Evolutionary conservation across 2,797 vertebrate species (phyloP).

Genomic region (Pseudomugil gertrudae): DNA sequence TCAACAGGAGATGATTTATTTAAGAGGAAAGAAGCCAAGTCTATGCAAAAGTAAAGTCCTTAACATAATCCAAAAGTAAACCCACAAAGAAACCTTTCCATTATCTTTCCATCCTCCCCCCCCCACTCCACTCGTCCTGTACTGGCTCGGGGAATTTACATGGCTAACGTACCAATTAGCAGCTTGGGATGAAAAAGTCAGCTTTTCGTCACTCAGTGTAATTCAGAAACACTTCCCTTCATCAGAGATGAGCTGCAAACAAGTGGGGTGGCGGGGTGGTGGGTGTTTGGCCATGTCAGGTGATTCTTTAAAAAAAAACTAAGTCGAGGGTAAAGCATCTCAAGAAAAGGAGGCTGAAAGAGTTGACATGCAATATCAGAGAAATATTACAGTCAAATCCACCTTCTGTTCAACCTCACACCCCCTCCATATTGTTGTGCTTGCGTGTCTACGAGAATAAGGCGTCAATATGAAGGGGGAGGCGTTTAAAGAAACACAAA

Average conservation of each 20-base stretch:
- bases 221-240: conserved; percentile 74
- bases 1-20: conserved; percentile 27
- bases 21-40: conserved; percentile 45
- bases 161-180: conserved; percentile 77
- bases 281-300: conserved; percentile 45
- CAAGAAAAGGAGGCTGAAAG: conserved; percentile 17
- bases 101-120: conserved; percentile 22
- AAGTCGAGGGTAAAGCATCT: conserved; percentile 32
- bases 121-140: conserved; percentile 27
- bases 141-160: conserved; percentile 59
- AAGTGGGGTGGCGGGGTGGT: conserved; percentile 43
- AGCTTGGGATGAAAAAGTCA: conserved; percentile 71
- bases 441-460: conserved; percentile 74
- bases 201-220: conserved; percentile 63
- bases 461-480: conserved; percentile 73
- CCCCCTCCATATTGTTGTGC: conserved; percentile 78
- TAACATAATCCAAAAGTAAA: conserved; percentile 21
- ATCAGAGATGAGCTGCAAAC: conserved; percentile 69
- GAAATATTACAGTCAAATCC: conserved; percentile 14
- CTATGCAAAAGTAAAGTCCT: conserved; percentile 8
- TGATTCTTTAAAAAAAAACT: conserved; percentile 24
- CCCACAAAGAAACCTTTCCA: conserved; percentile 14
- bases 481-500: conserved; percentile 38
- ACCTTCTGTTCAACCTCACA: conserved; percentile 26
- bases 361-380: conserved; percentile 21